A percentile compares a stretch with the other conserved stretches of the same genome.
Conservation (phyloP, 2,888 invertebrate species). For the Trachelus iudaicus region DNA sequence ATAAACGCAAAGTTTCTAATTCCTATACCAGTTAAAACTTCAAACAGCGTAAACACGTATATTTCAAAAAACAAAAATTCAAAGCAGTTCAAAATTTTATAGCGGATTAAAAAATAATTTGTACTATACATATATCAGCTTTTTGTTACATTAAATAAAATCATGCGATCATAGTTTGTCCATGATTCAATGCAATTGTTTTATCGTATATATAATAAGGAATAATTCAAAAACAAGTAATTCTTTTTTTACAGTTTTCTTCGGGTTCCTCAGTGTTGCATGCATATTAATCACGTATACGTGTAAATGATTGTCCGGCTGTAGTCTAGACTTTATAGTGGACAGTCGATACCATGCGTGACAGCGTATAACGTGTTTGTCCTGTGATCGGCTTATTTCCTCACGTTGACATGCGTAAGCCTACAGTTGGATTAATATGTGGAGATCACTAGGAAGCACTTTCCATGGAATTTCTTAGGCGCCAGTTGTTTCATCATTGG, state of each 20-base stretch:
- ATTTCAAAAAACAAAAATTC: background rate
- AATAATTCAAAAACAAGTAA: too few species aligned
- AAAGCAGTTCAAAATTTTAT: background rate
- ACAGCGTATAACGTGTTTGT: background rate
- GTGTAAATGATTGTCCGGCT: background rate
- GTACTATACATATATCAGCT: background rate
- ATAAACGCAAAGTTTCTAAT: background rate
- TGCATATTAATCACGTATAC: background rate
- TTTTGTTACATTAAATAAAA: too few species aligned
- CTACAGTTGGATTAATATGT: background rate
- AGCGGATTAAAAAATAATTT: background rate
- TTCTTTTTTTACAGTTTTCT: background rate
- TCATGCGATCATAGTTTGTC: too few species aligned
- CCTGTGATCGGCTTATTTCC: background rate
- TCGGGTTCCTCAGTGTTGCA: background rate
- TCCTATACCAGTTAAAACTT: background rate
- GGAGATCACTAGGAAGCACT: conserved; percentile 32
- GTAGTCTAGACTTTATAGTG: background rate
- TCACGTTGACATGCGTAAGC: background rate
- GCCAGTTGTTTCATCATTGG: conserved; percentile 38
- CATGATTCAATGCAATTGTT: too few species aligned
- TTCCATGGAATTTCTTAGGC: conserved; percentile 43
- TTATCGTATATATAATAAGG: too few species aligned
- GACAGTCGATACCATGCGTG: background rate
- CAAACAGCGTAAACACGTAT: background rate